phyloP scores from a whole-genome alignment of 2,113 vertebrate genomes.

The Piprites chloris region DNA sequence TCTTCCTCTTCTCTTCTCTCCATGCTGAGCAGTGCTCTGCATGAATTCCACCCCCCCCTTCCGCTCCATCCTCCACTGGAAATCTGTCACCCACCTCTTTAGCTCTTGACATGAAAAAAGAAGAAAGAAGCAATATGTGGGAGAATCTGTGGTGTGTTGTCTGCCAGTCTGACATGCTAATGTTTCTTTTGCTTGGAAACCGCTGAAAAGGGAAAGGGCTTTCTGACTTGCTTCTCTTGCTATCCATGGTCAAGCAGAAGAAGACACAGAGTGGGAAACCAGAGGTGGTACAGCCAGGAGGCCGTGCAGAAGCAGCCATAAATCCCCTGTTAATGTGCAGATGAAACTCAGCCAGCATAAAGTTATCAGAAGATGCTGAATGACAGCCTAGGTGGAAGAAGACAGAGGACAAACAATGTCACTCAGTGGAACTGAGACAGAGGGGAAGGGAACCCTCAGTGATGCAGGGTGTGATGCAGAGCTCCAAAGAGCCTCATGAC shows the following conservation, averaged over 20 bases:
- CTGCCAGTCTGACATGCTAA: neutral
- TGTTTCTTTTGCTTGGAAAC: neutral
- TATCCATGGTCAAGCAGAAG: neutral
- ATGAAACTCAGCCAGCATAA: neutral
- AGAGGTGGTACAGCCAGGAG: neutral
- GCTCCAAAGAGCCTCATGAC: neutral
- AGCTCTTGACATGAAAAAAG: constrained; percentile 2
- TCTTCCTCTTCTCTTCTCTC: too few species aligned
- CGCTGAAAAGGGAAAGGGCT: neutral
- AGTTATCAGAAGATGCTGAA: neutral
- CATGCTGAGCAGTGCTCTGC: neutral
- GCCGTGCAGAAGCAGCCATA: neutral
- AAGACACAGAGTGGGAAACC: neutral
- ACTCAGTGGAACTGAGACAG: neutral
- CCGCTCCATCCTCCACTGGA: neutral
- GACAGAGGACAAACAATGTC: neutral
- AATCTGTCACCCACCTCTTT: neutral
- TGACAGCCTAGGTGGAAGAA: neutral
- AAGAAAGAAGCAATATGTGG: neutral
- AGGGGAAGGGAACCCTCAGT: neutral
- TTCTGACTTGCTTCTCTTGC: neutral
- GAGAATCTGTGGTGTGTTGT: neutral
- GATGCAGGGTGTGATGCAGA: fast-evolving
- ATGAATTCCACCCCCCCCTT: neutral
- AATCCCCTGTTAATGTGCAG: neutral